Evolutionary conservation across 2,888 invertebrate genomes (phyloP).

Genomic region (Zaprionus obscuricornis): DNA sequence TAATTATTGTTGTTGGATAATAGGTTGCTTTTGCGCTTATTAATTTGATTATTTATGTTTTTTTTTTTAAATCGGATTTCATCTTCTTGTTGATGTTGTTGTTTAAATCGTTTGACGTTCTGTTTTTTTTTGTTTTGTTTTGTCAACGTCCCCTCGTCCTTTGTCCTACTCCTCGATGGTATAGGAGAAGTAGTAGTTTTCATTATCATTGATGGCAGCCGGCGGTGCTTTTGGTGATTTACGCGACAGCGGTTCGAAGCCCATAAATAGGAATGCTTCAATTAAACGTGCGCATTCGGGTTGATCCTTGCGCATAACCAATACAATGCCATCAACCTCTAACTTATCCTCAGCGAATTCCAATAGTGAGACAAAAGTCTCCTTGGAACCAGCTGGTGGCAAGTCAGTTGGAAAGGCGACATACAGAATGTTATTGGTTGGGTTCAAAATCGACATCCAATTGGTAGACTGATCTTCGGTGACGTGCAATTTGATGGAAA

Average conservation of each 20-base stretch:
- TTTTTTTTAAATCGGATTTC: slow-evolving; percentile 2
- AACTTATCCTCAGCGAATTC: slow-evolving; percentile 98
- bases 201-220: slow-evolving; percentile 85
- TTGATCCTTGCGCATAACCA: slow-evolving; percentile 92
- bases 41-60: slow-evolving; percentile 18
- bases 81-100: slow-evolving; percentile 4
- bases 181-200: slow-evolving; percentile 85
- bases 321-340: slow-evolving; percentile 90
- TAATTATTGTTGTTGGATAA: slow-evolving; percentile 22
- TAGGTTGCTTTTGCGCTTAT: too few relatives aligned
- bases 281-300: slow-evolving; percentile 93
- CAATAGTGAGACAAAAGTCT: slow-evolving; percentile 95
- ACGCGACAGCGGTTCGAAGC: slow-evolving; percentile 94
- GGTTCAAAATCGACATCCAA: slow-evolving; percentile 90
- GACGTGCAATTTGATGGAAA: slow-evolving; percentile 90
- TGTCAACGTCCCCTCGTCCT: slow-evolving; percentile 39
- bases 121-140: too few relatives aligned
- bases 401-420: slow-evolving; percentile 94
- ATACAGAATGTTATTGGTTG: slow-evolving; percentile 89
- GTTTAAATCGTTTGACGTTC: slow-evolving; percentile 43
- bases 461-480: slow-evolving; percentile 90
- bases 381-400: slow-evolving; percentile 95
- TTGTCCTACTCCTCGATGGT: slow-evolving; percentile 83
- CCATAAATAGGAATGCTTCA: slow-evolving; percentile 98
- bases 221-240: slow-evolving; percentile 90